Base-by-base conservation (phyloP, 2,113 vertebrate species). In the Tenebrosternarchus preto region DNA sequence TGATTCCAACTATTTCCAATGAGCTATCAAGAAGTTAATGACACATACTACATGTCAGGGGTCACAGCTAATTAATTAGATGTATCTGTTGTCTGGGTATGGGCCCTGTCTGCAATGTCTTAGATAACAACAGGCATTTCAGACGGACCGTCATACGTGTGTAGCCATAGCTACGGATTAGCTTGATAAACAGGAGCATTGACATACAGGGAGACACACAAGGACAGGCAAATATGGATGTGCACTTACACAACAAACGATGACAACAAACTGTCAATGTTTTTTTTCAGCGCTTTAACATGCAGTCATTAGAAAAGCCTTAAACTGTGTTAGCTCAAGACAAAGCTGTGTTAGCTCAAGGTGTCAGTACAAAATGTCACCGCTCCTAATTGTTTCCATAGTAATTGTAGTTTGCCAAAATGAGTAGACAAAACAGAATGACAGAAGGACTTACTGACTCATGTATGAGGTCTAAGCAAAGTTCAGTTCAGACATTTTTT, bases 21-120 rank as follows among this genome's bases (percentile, higher is more conserved):
- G 36, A 71, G 29, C 31, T 55, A 24, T 46, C 29, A 39, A 76
- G 25, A 43, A 57, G 64, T 15, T 61, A 74, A 60, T 22, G 15
- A 50, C 46, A 60, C 24, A 74, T 31, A 70, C 70, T 74, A 73
- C 68, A 73, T 17, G 22, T 64, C 17, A 5, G 55, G 24, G 74
- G 61, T 77, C 79, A 76, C 27, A 60, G 46, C 33, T 22, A 55
- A 25, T 72, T 55, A 63, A 33, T 68, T 71, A 39, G 50, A 31
- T 29, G 29, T 27, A n/a, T n/a, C 25, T 43, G 33, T 59, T 72
- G 56, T 63, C 53, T 31, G 46, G 46, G 24, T 82, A 29, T 53
- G 17, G 59, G 46, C 19, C 25, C 29, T 77, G 57, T 69, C 2
- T 33, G 27, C 11, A 55, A 24, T 31, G 5, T 66, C 61, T 24